Evolutionary conservation across 2,113 vertebrate genomes (phyloP).

Genomic region (Tor tambroides): DNA sequence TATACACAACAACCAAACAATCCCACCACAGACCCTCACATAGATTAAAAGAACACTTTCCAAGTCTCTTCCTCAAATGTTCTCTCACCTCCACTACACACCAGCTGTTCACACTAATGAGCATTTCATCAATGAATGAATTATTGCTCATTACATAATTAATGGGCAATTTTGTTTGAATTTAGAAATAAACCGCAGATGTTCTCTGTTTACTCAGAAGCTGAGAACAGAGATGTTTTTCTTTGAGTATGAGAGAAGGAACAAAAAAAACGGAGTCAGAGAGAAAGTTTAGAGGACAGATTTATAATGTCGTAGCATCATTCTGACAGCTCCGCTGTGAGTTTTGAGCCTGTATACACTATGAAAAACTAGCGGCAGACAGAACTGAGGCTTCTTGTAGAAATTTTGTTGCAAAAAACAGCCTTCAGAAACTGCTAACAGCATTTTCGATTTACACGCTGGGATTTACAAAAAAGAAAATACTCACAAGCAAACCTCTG

Average conservation of each 20-base stretch:
- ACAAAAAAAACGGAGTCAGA: not conserved
- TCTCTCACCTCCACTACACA: not conserved
- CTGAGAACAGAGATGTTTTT: not conserved
- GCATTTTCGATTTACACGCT: not conserved
- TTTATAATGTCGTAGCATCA: not conserved
- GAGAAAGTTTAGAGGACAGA: conserved; percentile 5
- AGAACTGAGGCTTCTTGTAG: not conserved
- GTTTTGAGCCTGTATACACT: not conserved
- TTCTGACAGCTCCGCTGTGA: not conserved
- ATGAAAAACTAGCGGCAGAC: not conserved
- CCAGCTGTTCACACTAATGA: conserved; percentile 19
- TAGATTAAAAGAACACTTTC: not conserved
- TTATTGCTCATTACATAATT: conserved; percentile 38
- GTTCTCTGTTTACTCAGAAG: conserved; percentile 11
- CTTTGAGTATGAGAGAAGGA: not conserved
- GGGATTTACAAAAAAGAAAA: not conserved
- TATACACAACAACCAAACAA: not conserved
- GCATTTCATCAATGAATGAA: conserved; percentile 20
- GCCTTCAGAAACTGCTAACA: not conserved
- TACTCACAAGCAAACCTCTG: not conserved
- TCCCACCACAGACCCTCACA: not conserved
- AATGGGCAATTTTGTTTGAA: not conserved
- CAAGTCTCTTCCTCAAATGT: not conserved
- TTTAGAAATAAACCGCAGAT: not conserved
- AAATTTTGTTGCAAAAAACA: not conserved